phyloP scores from a whole-genome alignment of 1,140 invertebrate species.

The Temnothorax longispinosus region DNA sequence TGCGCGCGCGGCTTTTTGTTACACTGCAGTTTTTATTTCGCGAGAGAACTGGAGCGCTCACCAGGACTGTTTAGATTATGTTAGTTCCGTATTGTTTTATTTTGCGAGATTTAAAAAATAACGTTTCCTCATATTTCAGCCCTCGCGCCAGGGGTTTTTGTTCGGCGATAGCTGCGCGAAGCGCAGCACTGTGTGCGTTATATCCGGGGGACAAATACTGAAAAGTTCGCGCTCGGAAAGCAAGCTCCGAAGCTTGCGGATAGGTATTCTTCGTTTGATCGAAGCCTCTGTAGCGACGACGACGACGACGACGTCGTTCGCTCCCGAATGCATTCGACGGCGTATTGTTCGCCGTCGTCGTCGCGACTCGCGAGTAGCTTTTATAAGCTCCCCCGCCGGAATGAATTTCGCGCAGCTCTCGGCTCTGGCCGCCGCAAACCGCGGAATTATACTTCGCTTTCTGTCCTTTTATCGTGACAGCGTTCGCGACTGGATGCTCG shows the following conservation, averaged over 20 bases:
- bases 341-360: constrained; percentile 34
- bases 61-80: constrained; percentile 23
- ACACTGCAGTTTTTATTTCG: background rate
- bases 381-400: constrained; percentile 36
- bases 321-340: constrained; percentile 6
- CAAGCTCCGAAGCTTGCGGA: background rate
- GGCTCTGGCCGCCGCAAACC: constrained; percentile 36
- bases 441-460: constrained; percentile 53
- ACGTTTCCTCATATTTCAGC: constrained; percentile 23
- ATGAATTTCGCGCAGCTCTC: constrained; percentile 43
- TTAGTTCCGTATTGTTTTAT: constrained; percentile 17
- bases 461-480: constrained; percentile 39
- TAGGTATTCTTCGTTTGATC: constrained; percentile 23
- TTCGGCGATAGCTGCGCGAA: background rate
- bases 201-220: constrained; percentile 29
- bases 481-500: background rate
- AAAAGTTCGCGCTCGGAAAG: constrained; percentile 28
- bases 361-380: constrained; percentile 43
- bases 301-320: background rate
- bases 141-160: background rate
- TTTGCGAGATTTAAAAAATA: constrained; percentile 19
- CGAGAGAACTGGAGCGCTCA: background rate
- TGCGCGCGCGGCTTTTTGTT: background rate
- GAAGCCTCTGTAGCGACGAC: constrained; percentile 23
- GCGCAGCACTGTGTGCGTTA: background rate